A percentile compares a stretch with the other conserved stretches of the same genome.
Conservation (phyloP, 2,113 vertebrate genomes). For the Ondatra zibethicus region DNA sequence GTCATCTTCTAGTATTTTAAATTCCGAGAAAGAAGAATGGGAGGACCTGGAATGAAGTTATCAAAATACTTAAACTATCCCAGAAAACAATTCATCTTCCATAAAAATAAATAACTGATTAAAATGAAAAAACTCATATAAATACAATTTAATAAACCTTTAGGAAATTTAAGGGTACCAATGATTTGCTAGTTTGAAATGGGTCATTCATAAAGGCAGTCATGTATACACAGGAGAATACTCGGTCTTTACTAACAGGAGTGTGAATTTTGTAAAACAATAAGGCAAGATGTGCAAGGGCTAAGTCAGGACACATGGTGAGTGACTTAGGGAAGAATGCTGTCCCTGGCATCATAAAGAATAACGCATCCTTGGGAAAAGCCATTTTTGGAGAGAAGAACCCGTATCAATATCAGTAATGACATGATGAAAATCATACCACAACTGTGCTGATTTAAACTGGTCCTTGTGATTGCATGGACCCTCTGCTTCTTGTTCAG, state of each 20-base stretch:
- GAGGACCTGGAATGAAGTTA: background rate
- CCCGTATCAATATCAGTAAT: background rate
- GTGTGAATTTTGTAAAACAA: background rate
- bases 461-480: background rate
- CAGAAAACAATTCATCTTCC: background rate
- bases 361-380: background rate
- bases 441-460: background rate
- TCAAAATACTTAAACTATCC: background rate
- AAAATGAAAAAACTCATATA: background rate
- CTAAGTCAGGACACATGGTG: accelerated
- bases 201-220: background rate
- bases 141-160: background rate
- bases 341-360: too few species aligned
- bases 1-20: background rate
- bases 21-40: background rate
- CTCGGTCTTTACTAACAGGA: background rate
- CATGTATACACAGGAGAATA: background rate
- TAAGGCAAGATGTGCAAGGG: background rate
- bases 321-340: background rate
- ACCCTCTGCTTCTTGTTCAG: background rate
- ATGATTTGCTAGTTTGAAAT: background rate
- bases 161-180: background rate
- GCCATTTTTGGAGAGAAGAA: background rate
- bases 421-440: background rate
- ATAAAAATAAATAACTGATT: background rate